Percentiles rank a stretch among this genome's conserved stretches.
Evolutionary conservation across 2,113 vertebrate genomes (phyloP).

Genomic region (Chiloscyllium plagiosum): DNA sequence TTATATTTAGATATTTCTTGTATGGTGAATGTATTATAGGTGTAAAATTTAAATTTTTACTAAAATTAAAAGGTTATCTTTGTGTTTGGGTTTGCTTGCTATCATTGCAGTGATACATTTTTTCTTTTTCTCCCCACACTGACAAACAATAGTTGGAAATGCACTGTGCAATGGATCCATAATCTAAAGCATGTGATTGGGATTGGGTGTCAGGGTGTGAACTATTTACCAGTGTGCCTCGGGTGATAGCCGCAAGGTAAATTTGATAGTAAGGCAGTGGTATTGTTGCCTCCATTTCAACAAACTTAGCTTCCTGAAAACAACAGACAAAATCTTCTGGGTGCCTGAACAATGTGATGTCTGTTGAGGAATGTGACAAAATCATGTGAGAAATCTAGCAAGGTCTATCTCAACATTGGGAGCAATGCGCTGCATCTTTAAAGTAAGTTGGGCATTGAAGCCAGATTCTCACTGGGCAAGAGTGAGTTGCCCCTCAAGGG

Average conservation of each 20-base stretch:
- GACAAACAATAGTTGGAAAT: not conserved
- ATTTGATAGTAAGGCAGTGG: not conserved
- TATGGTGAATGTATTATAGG: not conserved
- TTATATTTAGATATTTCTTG: not conserved
- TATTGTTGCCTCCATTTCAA: conserved; percentile 6
- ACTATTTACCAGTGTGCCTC: not conserved
- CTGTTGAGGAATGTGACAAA: no score
- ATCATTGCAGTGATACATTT: not conserved
- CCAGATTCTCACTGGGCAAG: no score
- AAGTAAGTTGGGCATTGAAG: no score
- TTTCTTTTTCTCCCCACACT: not conserved
- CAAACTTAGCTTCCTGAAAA: not conserved
- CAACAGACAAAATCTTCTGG: no score
- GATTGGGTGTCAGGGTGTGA: not conserved
- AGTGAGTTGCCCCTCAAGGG: no score
- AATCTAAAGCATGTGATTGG: no score
- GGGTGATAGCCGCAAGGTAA: not conserved
- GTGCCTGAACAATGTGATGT: no score
- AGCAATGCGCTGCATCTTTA: no score
- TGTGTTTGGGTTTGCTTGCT: not conserved
- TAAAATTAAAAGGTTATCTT: not conserved
- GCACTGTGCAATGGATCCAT: not conserved
- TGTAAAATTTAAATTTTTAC: not conserved
- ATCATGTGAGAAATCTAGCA: no score
- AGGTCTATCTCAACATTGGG: no score